Conservation (phyloP, 2,888 invertebrate species). For the Odontomyia ornata region DNA sequence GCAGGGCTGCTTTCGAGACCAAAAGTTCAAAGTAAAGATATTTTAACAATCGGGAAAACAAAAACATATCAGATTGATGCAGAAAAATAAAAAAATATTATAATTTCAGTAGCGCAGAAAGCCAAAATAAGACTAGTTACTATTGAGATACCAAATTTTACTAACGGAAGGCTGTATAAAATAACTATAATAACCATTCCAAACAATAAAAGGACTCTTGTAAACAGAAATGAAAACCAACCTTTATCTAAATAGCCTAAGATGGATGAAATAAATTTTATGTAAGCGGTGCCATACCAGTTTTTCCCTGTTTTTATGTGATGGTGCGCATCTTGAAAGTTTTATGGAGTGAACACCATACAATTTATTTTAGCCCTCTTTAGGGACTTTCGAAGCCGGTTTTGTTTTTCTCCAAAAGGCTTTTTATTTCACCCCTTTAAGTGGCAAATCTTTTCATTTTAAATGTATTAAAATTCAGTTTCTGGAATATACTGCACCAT, state of each 20-base stretch:
- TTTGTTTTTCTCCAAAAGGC: too few relatives aligned
- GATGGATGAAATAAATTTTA: too few relatives aligned
- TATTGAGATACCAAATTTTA: slow-evolving; percentile 1
- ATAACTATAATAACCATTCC: neutral
- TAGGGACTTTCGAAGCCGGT: too few relatives aligned
- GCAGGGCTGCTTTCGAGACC: neutral
- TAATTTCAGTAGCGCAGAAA: slow-evolving; percentile 2
- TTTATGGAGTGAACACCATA: too few relatives aligned
- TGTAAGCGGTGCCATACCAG: too few relatives aligned
- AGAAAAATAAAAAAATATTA: slow-evolving; percentile 16
- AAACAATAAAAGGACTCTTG: neutral
- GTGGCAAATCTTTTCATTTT: too few relatives aligned
- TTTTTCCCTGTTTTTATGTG: too few relatives aligned
- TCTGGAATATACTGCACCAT: too few relatives aligned
- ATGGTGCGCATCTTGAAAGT: too few relatives aligned
- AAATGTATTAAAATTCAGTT: too few relatives aligned
- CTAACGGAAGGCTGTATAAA: neutral
- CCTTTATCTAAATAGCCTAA: neutral
- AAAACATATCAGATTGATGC: neutral
- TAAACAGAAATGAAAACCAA: neutral
- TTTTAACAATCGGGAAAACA: neutral
- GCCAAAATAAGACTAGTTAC: neutral
- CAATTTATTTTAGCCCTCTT: too few relatives aligned
- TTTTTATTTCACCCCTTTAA: too few relatives aligned
- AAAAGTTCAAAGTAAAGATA: slow-evolving; percentile 1